phyloP scores from a whole-genome alignment of 2,113 vertebrate genomes.

The Ia io region DNA sequence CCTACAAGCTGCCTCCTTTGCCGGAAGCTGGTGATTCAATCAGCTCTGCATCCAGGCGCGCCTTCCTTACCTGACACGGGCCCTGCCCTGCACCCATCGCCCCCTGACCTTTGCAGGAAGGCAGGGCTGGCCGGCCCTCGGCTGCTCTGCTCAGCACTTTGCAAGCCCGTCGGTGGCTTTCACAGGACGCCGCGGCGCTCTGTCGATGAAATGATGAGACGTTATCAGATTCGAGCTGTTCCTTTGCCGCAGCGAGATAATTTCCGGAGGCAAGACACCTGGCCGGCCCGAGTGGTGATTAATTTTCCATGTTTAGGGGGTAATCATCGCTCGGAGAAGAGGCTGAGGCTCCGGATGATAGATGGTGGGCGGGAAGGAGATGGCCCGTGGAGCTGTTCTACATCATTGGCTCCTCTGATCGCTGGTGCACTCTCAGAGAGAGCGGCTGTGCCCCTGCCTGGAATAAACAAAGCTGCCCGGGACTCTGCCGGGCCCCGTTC shows the following conservation, averaged over 20 bases:
- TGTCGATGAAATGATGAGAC: slow-evolving; percentile 79
- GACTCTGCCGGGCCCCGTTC: slow-evolving; percentile 58
- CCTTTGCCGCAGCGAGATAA: slow-evolving; percentile 79
- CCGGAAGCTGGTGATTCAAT: not conserved
- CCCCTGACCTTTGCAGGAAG: slow-evolving; percentile 51
- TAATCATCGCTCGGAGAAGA: slow-evolving; percentile 89
- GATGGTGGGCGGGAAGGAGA: slow-evolving; percentile 93
- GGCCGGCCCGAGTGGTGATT: slow-evolving; percentile 91
- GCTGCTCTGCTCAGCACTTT: slow-evolving; percentile 63
- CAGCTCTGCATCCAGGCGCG: not conserved
- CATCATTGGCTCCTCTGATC: slow-evolving; percentile 95
- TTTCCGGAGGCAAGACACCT: slow-evolving; percentile 96
- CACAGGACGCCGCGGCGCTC: slow-evolving; percentile 48
- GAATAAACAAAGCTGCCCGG: slow-evolving; percentile 89
- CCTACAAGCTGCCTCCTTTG: not conserved
- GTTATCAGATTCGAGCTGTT: slow-evolving; percentile 78
- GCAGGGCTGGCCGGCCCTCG: not conserved
- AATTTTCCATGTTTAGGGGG: slow-evolving; percentile 95
- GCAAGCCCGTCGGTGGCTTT: slow-evolving; percentile 70
- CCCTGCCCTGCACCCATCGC: slow-evolving; percentile 30
- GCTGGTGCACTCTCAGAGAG: slow-evolving; percentile 94
- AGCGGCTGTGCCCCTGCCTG: slow-evolving; percentile 92
- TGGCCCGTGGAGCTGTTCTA: slow-evolving; percentile 97
- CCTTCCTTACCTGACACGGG: not conserved
- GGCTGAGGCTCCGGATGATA: slow-evolving; percentile 90